These are phyloP conservation scores for Nothura maculosa DNA, from an alignment of 2,797 vertebrate species.

Conservation along the genomic window DNA sequence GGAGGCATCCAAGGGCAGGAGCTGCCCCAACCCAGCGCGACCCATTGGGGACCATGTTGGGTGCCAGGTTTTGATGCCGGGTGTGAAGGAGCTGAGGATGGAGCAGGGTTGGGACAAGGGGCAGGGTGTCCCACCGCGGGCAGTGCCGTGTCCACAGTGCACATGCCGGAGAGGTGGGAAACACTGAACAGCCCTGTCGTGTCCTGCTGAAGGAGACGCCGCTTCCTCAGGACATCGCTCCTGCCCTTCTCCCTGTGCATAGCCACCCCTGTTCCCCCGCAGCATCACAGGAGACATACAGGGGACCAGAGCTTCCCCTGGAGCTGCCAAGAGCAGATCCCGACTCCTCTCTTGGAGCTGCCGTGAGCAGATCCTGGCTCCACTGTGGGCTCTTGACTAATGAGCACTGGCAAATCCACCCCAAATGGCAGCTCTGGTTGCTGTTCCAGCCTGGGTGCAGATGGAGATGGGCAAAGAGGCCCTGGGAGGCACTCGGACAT, in stretches of 20 bases:
- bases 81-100: background rate
- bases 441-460: no score
- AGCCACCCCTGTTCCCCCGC: background rate
- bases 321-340: no score
- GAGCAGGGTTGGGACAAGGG: no score
- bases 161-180: background rate
- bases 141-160: background rate
- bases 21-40: fast-evolving
- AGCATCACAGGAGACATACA: background rate
- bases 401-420: fast-evolving
- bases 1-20: fast-evolving
- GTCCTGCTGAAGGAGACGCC: background rate
- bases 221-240: background rate
- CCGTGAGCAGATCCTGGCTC: no score
- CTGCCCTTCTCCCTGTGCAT: background rate
- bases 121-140: no score
- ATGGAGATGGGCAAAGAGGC: no score
- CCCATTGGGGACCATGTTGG: fast-evolving
- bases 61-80: background rate
- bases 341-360: no score
- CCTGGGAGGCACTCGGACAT: background rate
- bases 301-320: no score
- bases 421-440: background rate
- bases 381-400: fast-evolving
- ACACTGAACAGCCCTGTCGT: background rate